Evolutionary conservation across 2,888 invertebrate species (phyloP).

Genomic region (Meta bourneti): DNA sequence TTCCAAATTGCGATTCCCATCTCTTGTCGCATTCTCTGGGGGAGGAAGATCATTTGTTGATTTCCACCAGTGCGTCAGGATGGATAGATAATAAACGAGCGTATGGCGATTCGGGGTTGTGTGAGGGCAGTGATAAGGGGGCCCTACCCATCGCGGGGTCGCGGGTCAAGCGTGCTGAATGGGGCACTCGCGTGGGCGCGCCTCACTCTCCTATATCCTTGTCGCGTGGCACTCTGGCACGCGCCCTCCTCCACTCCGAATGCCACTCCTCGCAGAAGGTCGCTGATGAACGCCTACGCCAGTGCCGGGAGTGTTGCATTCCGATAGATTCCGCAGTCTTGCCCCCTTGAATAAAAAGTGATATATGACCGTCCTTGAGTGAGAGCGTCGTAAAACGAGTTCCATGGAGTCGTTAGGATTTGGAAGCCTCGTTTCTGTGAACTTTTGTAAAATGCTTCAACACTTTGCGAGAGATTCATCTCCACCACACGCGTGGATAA

Average conservation of each 20-base stretch:
- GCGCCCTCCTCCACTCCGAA: conserved; percentile 25
- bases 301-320: conserved; percentile 19
- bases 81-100: too few species aligned
- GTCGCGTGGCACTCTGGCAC: conserved; percentile 66
- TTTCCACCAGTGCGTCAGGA: too few species aligned
- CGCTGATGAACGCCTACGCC: neutral
- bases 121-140: too few species aligned
- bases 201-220: conserved; percentile 12
- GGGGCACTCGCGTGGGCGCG: conserved; percentile 26
- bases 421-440: too few species aligned
- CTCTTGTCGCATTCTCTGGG: too few species aligned
- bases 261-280: conserved; percentile 48
- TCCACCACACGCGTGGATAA: neutral
- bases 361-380: conserved; percentile 65
- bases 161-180: conserved; percentile 49
- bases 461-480: neutral
- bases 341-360: conserved; percentile 5
- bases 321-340: neutral
- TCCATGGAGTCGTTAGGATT: neutral
- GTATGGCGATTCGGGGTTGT: too few species aligned
- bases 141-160: conserved; percentile 27
- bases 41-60: too few species aligned
- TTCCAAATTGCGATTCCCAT: too few species aligned
- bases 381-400: conserved; percentile 10
- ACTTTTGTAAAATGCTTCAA: too few species aligned